Evolutionary conservation across 30 jellyfish, hydroid and myxozoan species (phyloP), one percentile per base, ranked within the genome.

Genomic region (Pseudorhiza aurosa): DNA sequence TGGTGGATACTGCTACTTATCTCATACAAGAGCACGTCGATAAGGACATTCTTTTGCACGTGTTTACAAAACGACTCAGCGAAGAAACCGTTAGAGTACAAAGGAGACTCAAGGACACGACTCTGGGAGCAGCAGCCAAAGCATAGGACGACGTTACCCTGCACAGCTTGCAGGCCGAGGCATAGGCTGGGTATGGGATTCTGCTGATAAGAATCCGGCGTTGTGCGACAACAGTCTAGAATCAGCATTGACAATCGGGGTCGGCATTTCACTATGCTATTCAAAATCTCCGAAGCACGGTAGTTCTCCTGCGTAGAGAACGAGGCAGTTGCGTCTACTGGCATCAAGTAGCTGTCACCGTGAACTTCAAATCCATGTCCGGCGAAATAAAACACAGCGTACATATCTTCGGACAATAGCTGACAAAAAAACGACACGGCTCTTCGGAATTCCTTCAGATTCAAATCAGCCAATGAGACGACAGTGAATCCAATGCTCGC

Each of bases 331-430:
- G 96, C 98, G 70, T 91, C 91, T 6, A 71, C 86, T 1, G 98
- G 96, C 98, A 91, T 91, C 64, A 91, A 64, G 57, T 68, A 91
- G 58, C 90, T 85, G n/a, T 91, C 94, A 7, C 94, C 95, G 55
- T 78, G 75, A 7, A 85, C 88, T 56, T 91, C 98, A 70, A 91
- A 91, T 27, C 98, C 96, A 50, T 91, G 96, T 0, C 98, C 98
- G 17, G 98, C 98, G 65, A 84, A 91, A 36, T 91, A 91, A 65
- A 91, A 91, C 58, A 91, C 75, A 14, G 95, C 98, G 22, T 91
- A 91, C 31, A 90, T 73, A 19, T 80, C 93, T 19, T 72, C 70
- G 15, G 91, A 60, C 29, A 91, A 60, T 10, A 77, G 65, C 21
- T 74, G 83, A 65, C 80, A 69, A 43, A 91, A 91, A 17, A 91